These are phyloP conservation scores for Aphelenchoides fujianensis DNA, from an alignment of 1,140 invertebrate species.

Conservation along the genomic window DNA sequence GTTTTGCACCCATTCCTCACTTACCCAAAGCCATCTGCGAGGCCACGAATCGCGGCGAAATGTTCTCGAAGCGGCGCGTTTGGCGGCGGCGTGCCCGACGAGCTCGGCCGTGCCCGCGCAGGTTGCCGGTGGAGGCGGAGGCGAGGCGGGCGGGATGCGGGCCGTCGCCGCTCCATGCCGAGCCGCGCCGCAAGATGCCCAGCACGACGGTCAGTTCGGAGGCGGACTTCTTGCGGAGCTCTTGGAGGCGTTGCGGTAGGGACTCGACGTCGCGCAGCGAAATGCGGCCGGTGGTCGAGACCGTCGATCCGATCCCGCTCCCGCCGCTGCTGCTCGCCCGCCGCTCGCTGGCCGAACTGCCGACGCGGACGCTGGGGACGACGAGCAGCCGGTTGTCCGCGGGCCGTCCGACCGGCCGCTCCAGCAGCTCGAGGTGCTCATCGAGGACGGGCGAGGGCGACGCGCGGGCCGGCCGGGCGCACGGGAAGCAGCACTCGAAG, in stretches of 20 bases:
- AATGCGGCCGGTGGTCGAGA: neutral
- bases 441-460: neutral
- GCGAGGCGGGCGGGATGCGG: slow-evolving; percentile 3
- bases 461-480: neutral
- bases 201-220: slow-evolving; percentile 40
- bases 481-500: neutral
- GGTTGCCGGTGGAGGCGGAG: neutral
- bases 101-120: slow-evolving; percentile 19
- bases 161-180: slow-evolving; percentile 15
- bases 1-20: no score
- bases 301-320: neutral
- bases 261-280: slow-evolving; percentile 27
- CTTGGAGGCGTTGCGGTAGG: slow-evolving; percentile 20
- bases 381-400: neutral
- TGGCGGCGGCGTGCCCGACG: neutral
- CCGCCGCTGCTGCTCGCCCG: neutral
- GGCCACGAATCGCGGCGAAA: neutral
- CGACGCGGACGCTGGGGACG: neutral
- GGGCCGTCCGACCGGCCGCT: neutral
- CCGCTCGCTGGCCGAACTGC: neutral
- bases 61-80: neutral
- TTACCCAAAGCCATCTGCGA: neutral
- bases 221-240: slow-evolving; percentile 40
- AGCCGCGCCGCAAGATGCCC: slow-evolving; percentile 35
- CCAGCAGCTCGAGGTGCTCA: neutral